Evolutionary conservation across 2,797 vertebrate genomes (phyloP), one percentile per base, ranked within the genome.

Genomic region (Schizothorax lantsangensis): DNA sequence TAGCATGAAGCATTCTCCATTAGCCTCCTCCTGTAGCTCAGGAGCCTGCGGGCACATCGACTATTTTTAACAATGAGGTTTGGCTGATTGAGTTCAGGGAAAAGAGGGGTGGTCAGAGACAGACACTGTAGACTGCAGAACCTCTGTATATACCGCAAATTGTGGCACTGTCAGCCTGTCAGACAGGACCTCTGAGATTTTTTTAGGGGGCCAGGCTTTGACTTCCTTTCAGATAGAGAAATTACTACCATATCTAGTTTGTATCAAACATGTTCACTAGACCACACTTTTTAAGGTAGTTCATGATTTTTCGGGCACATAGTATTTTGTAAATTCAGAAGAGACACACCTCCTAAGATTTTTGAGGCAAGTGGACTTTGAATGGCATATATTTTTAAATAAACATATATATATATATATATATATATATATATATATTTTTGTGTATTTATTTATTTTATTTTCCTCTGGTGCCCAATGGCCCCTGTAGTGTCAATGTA

Each of bases 1-100:
- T 87, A 79, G 85, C 86, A 81, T 71, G 79, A 90, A 88, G 86
- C 69, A 14, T 88, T 88, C 86, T 90, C 84, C 87, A 88, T 90
- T 87, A 89, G 88, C 84, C 82, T 71, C 72, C 81, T 92, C 90
- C 90, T 90, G 88, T 90, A 91, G 93, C 88, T 89, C 91, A 87
- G 83, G 88, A 52, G 92, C 94, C 91, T 64, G 77, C 88, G 88
- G 94, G 92, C 86, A 93, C 88, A 90, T 91, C 79, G 88, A 93
- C 94, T 94, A 94, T 94, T 95, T 94, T 94, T 94, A 94, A 94
- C 92, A 94, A 93, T 90, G 90, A 94, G 93, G 93, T 93, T 94
- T 93, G 89, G 91, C 93, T 94, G 91, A 93, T 92, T 92, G 92
- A 93, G 86, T 88, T 91, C 85, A 86, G 57, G 85, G 74, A 86